These are phyloP conservation scores for Hydropsyche betteni DNA, from an alignment of 2,888 invertebrate genomes.

Conservation along the genomic window DNA sequence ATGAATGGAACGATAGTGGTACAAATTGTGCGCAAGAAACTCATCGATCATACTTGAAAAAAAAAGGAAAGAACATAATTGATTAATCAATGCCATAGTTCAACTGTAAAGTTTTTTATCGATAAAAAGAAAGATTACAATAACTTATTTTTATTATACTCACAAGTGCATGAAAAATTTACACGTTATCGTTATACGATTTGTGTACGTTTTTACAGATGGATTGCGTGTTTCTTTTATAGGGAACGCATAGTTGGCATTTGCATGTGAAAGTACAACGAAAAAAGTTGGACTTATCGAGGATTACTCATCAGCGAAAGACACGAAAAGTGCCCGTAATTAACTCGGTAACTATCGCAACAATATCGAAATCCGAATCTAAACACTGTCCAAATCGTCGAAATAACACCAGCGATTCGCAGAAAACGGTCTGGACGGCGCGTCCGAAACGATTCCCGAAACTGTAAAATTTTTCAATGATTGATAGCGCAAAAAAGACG, in stretches of 20 bases:
- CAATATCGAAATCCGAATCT: too few relatives aligned
- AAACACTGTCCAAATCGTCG: too few relatives aligned
- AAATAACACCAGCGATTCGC: too few relatives aligned
- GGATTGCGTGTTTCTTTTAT: constrained; percentile 8
- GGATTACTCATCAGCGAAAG: constrained; percentile 24
- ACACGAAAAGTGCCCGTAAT: constrained; percentile 15
- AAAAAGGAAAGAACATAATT: too few relatives aligned
- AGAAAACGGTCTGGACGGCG: background rate
- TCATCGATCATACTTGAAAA: too few relatives aligned
- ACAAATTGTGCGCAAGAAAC: too few relatives aligned
- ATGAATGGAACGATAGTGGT: too few relatives aligned
- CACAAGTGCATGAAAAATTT: background rate
- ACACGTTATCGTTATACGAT: background rate
- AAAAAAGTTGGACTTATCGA: constrained; percentile 20
- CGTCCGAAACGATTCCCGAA: background rate
- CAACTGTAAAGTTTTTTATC: background rate
- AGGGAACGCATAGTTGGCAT: constrained; percentile 26
- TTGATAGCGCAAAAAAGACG: constrained; percentile 21
- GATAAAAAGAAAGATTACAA: background rate
- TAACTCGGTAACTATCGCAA: too few relatives aligned
- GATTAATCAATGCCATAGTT: too few relatives aligned
- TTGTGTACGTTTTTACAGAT: background rate
- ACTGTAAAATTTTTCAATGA: constrained; percentile 10
- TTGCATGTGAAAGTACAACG: constrained; percentile 24
- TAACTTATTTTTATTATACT: background rate